Evolutionary conservation across 2,888 invertebrate species (phyloP), one percentile per base, ranked within the genome.

Genomic region (Athripsodes cinereus): DNA sequence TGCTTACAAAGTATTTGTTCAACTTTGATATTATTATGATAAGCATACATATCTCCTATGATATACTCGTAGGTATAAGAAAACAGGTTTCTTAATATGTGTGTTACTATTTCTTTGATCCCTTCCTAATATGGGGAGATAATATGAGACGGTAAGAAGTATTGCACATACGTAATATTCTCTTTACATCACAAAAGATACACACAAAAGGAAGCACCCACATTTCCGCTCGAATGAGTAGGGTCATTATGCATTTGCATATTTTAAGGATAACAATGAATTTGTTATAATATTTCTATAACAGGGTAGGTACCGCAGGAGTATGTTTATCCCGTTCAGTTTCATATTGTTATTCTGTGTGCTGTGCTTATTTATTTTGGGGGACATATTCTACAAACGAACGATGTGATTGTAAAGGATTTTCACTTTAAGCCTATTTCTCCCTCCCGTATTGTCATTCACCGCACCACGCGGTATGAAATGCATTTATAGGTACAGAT

Each of bases 241-340:
- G 13, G 56, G 53, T 53, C 61, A 59, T 62, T 59, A 59, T 35
- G 48, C 31, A 62, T 62, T 62, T 62, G 59, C 61, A 40, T 40
- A 61, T 61, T 49, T 48, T 26, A 44, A 46, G 19, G 48, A 54
- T 54, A 48, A 53, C 47, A 48, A 47, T 54, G 48, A 48, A 21
- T 48, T 40, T 40, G 40, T 3, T 40, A 40, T 40, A 40, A 40
- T 40, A 40, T 40, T 40, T 40, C 40, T 5, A 13, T 5, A n/a
- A 40, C 13, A 16, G 40, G 5, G 16, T 40, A 40, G 5, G 10
- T 26, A n/a, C 26, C 10, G 26, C 26, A 26, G 16, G 40, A 40
- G 13, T 40, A 26, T 6, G 26, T 26, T 26, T 26, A 26, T 26
- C 10, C 26, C 19, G 18, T 31, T 22, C 22, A n/a, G 22, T 22